Evolutionary conservation across 1,140 invertebrate genomes (phyloP), one percentile per base, ranked within the genome.

Genomic region (Hetaerina americana): DNA sequence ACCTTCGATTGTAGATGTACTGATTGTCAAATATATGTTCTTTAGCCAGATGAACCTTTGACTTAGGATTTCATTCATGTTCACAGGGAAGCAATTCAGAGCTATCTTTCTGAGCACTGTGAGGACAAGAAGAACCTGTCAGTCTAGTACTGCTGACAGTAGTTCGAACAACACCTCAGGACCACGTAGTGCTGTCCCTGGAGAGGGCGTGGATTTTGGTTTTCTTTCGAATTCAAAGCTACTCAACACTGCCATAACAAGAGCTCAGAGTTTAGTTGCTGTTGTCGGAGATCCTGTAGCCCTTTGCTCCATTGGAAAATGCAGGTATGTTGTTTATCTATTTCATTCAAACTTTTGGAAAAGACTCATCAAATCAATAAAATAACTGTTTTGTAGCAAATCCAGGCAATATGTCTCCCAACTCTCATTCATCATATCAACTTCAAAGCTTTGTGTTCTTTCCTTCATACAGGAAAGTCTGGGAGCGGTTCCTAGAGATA

Each of bases 211-310:
- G 49, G 91, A 94, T 77, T 93, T 92, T 78, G 93, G 93, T 0
- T 95, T 95, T 78, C 78, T 96, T 18, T 93, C 92, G 0, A 93
- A 94, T 81, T 88, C 90, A 0, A 90, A 93, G 76, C 82, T 96
- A 0, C 78, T 96, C 0, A 96, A 94, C 77, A 94, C 93, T 0
- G 93, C 93, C 0, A 89, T 96, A 6, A 95, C 93, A 0, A 82
- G 93, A 71, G 93, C 93, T 0, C 92, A 93, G 79, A 92, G 90
- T 75, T 78, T 95, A n/a, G 91, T 96, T 0, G 91, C 91, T 0
- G 91, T 94, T 6, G 91, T 95, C 5, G 93, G 93, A 0, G 93
- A 95, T 82, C 93, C 93, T 0, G 86, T 95, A 0, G 91, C 92
- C 0, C 80, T 95, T 0, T 92, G 92, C 74, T 91, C 92, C 0